phyloP scores from a whole-genome alignment of 2,797 vertebrate species.

The Pseudochirops cupreus region DNA sequence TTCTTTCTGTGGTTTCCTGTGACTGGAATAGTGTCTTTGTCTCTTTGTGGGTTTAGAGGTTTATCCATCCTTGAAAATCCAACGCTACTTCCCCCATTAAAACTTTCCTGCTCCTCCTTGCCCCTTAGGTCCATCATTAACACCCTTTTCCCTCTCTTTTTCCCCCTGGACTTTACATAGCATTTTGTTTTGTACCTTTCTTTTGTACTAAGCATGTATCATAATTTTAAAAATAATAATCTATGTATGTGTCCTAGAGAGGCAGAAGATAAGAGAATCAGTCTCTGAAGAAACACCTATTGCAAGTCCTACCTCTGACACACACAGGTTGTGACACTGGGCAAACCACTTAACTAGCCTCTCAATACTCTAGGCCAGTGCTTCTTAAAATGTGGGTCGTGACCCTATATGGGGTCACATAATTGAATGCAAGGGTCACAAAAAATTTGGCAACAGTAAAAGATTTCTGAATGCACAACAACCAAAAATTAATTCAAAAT shows the following conservation, averaged over 20 bases:
- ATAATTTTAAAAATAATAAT: not conserved
- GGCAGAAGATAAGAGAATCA: not conserved
- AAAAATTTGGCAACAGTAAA: no score
- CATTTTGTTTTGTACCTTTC: not conserved
- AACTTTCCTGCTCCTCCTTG: not conserved
- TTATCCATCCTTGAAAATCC: not conserved
- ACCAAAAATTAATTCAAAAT: no score
- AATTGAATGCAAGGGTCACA: no score
- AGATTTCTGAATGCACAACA: no score
- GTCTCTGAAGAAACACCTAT: not conserved
- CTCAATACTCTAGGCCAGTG: not conserved
- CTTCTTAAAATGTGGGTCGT: no score
- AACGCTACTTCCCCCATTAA: not conserved
- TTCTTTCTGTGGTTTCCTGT: not conserved
- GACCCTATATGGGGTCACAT: no score
- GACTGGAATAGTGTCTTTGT: not conserved
- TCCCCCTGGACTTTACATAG: not conserved
- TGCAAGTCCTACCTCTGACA: not conserved
- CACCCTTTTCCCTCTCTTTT: not conserved
- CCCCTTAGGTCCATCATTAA: not conserved
- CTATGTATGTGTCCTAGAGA: not conserved
- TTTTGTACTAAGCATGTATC: not conserved
- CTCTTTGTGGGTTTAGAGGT: not conserved
- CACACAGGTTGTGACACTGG: not conserved
- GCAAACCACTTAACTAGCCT: not conserved